Conservation (phyloP, 2,888 invertebrate genomes). For the Drosophila nr. medialis region DNA sequence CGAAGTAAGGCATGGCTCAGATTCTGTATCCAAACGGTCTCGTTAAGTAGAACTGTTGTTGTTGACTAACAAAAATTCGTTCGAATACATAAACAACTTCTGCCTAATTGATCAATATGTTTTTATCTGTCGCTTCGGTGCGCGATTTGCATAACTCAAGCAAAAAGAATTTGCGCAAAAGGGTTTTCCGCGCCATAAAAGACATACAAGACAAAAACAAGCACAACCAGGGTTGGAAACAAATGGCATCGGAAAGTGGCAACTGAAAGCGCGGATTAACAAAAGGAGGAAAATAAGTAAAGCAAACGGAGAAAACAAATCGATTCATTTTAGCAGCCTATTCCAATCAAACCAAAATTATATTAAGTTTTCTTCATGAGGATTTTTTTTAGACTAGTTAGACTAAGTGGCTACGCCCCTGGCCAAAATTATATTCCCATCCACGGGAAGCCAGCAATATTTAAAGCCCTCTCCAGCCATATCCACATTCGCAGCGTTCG, state of each 20-base stretch:
- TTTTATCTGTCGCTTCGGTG: constrained; percentile 41
- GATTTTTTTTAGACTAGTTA: neutral
- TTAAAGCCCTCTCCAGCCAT: neutral
- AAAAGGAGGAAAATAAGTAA: neutral
- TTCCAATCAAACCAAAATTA: neutral
- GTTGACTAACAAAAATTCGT: constrained; percentile 22
- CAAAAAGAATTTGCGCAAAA: constrained; percentile 56
- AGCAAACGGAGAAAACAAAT: constrained; percentile 1
- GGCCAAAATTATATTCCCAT: neutral
- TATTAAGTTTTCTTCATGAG: neutral
- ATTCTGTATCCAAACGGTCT: neutral
- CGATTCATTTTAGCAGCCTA: neutral
- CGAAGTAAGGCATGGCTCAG: neutral
- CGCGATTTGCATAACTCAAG: constrained; percentile 66
- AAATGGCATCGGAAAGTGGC: neutral
- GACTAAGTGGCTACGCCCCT: neutral
- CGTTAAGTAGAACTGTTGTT: constrained; percentile 1
- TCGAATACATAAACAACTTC: constrained; percentile 56
- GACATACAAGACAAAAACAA: constrained; percentile 34
- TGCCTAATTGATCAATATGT: constrained; percentile 77
- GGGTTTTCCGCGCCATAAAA: constrained; percentile 75
- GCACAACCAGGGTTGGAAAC: constrained; percentile 39
- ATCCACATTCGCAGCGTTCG: neutral
- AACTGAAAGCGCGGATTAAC: neutral
- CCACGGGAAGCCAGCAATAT: neutral